phyloP scores from a whole-genome alignment of 2,888 invertebrate species.

The Drosophila nr. perissopoda region DNA sequence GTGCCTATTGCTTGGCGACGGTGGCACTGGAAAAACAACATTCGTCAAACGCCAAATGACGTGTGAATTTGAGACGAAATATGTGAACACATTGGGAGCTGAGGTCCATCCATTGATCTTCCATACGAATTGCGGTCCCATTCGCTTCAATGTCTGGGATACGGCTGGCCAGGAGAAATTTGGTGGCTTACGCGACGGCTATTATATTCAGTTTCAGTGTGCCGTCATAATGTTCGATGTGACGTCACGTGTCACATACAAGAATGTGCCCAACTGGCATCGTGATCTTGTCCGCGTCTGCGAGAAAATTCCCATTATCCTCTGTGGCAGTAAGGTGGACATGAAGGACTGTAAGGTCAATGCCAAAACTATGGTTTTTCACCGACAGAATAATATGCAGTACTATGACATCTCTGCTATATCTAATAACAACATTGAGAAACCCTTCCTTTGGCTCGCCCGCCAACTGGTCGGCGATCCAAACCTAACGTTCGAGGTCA shows the following conservation, averaged over 20 bases:
- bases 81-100: conserved; percentile 99
- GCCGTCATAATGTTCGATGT: conserved; percentile 99
- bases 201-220: conserved; percentile 98
- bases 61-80: conserved; percentile 99
- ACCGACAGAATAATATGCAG: conserved; percentile 99
- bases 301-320: conserved; percentile 99
- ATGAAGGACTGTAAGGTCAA: conserved; percentile 99
- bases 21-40: conserved; percentile 99
- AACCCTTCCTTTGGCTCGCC: conserved; percentile 99
- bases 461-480: conserved; percentile 99
- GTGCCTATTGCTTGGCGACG: conserved; percentile 99
- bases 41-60: conserved; percentile 99
- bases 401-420: conserved; percentile 99
- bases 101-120: conserved; percentile 99
- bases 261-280: conserved; percentile 99
- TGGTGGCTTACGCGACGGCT: conserved; percentile 99
- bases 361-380: conserved; percentile 99
- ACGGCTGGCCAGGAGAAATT: conserved; percentile 99
- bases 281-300: conserved; percentile 99
- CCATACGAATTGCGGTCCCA: conserved; percentile 98
- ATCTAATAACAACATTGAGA: conserved; percentile 99
- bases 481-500: conserved; percentile 99
- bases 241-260: conserved; percentile 99
- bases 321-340: conserved; percentile 99
- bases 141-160: conserved; percentile 99